Evolutionary conservation across 2,888 invertebrate genomes (phyloP), one percentile per base, ranked within the genome.

Genomic region (Podabrus alpinus): DNA sequence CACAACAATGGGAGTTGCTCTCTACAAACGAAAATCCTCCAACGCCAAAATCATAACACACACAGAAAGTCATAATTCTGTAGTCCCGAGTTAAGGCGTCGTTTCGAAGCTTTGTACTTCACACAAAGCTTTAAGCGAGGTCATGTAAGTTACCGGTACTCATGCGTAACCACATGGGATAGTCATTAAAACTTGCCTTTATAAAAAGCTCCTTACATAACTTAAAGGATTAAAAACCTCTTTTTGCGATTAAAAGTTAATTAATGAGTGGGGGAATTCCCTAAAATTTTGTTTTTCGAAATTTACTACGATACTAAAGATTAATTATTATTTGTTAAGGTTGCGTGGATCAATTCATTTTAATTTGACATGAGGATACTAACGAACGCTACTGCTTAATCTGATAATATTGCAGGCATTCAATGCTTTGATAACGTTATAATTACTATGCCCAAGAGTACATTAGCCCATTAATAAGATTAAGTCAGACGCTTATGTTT

Each of bases 131-230:
- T 59, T 45, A 62, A 19, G 72, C 68, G 60, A 61, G 72, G 68
- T 62, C 72, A 72, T 72, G 72, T 45, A 68, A 69, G 72, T 68
- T 72, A 45, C 72, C 72, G 68, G 72, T 62, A 67, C 19, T 67
- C 71, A 59, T 71, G 72, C 72, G 68, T 68, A 62, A 72, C 72
- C 62, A 64, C 62, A 21, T 64, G 62, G 21, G n/a, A 64, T 19
- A 64, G 62, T 21, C 19, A 19, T 64, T 19, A 64, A 64, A 64
- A 64, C 4, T n/a, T 64, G 62, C 62, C 62, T 64, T 64, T 64
- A 64, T 11, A 61, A 61, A 61, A 61, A 64, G 45, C 13, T 45
- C 9, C 45, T 45, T 45, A 45, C n/a, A n/a, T 45, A 45, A 45
- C n/a, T 45, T 45, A 19, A 64, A 64, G 62, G 62, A 21, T 64